Evolutionary conservation across 2,888 invertebrate genomes (phyloP).

Genomic region (Prionchulus punctatus): DNA sequence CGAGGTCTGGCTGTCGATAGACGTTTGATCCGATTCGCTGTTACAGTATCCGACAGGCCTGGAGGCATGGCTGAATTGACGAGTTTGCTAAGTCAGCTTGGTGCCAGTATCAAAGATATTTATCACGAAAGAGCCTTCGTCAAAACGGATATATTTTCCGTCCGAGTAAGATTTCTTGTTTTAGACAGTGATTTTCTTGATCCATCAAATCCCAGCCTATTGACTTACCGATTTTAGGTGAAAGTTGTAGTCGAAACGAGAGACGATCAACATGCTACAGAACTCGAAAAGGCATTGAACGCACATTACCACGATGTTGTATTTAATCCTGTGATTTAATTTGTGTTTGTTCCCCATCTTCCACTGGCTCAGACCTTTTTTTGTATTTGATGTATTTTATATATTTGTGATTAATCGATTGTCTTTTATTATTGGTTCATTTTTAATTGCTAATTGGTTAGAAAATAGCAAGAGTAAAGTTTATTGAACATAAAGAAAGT

Average conservation of each 20-base stretch:
- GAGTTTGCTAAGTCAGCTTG: constrained; percentile 34
- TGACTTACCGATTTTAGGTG: too few relatives aligned
- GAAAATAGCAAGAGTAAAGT: too few relatives aligned
- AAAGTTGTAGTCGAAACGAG: constrained; percentile 76
- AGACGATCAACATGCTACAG: constrained; percentile 56
- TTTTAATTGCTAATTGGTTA: too few relatives aligned
- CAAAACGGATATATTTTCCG: constrained; percentile 63
- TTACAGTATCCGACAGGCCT: constrained; percentile 39
- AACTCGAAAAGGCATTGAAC: constrained; percentile 45
- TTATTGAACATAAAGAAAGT: too few relatives aligned
- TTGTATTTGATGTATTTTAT: too few relatives aligned
- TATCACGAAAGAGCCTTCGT: constrained; percentile 91
- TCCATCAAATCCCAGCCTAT: too few relatives aligned
- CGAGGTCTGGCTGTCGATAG: constrained; percentile 41
- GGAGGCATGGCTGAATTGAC: constrained; percentile 40
- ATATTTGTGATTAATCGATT: too few relatives aligned
- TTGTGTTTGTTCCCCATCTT: not conserved
- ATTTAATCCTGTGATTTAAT: constrained; percentile 30
- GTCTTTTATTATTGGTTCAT: too few relatives aligned
- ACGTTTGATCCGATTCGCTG: constrained; percentile 37
- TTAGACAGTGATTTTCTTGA: not conserved
- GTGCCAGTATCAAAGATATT: constrained; percentile 65
- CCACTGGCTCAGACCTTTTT: too few relatives aligned
- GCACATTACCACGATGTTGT: constrained; percentile 44
- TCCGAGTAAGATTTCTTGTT: constrained; percentile 19